Conservation (phyloP, 2,888 invertebrate genomes). For the Sabellastarte sp. region DNA sequence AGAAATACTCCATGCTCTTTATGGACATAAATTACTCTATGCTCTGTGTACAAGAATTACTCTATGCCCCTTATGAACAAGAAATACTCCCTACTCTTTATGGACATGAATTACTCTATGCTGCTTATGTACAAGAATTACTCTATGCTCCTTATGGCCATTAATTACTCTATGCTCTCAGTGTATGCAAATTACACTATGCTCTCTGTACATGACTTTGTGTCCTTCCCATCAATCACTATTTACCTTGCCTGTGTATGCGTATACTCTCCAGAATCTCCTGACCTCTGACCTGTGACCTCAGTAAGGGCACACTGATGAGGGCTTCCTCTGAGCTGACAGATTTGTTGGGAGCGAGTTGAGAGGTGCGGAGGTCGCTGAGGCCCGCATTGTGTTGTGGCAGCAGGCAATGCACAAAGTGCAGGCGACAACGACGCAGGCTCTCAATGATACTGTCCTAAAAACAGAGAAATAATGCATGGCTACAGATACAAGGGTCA, state of each 20-base stretch:
- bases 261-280: constrained; percentile 87
- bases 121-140: too few species aligned
- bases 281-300: constrained; percentile 77
- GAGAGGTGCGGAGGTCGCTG: constrained; percentile 61
- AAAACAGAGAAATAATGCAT: neutral
- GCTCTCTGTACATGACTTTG: too few species aligned
- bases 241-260: constrained; percentile 76
- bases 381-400: constrained; percentile 76
- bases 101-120: too few species aligned
- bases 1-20: too few species aligned
- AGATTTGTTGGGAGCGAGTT: neutral
- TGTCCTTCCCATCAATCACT: neutral
- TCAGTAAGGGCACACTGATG: constrained; percentile 81
- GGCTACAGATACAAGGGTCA: too few species aligned
- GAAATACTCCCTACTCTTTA: too few species aligned
- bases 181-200: too few species aligned
- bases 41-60: too few species aligned
- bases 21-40: too few species aligned
- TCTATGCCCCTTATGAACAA: too few species aligned
- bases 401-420: constrained; percentile 83
- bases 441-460: constrained; percentile 90
- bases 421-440: constrained; percentile 78
- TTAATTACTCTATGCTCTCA: too few species aligned
- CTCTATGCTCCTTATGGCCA: too few species aligned
- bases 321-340: constrained; percentile 44